Percentiles rank a stretch among this genome's conserved stretches.
These are phyloP conservation scores for Patella pellucida DNA, from an alignment of 2,888 invertebrate species.

Conservation along the genomic window DNA sequence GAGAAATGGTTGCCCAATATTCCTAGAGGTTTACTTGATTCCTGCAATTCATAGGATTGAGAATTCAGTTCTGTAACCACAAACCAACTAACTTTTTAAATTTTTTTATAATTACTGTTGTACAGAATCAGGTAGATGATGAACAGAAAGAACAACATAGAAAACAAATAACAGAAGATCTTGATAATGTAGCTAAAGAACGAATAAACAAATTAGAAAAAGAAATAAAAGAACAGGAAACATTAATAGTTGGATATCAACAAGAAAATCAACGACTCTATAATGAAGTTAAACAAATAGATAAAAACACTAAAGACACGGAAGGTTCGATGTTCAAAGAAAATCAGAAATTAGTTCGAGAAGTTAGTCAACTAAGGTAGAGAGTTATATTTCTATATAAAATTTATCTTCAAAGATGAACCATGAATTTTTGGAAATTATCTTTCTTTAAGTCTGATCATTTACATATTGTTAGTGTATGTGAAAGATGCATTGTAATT, in stretches of 20 bases:
- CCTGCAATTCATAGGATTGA: too few relatives aligned
- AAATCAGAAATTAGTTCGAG: conserved; percentile 62
- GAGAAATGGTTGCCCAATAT: too few relatives aligned
- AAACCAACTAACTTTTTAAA: too few relatives aligned
- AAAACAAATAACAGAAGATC: conserved; percentile 26
- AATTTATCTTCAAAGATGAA: too few relatives aligned
- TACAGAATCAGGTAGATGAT: not conserved
- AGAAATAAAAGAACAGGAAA: conserved; percentile 67
- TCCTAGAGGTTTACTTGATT: too few relatives aligned
- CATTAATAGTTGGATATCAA: conserved; percentile 65
- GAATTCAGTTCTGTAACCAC: too few relatives aligned
- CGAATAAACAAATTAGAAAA: conserved; percentile 58
- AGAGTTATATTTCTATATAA: too few relatives aligned
- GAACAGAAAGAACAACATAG: not conserved
- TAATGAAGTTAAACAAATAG: conserved; percentile 62
- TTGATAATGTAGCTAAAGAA: conserved; percentile 48
- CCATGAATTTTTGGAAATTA: too few relatives aligned
- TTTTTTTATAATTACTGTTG: too few relatives aligned
- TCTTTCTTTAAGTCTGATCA: too few relatives aligned
- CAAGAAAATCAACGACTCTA: conserved; percentile 68
- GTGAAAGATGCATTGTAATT: too few relatives aligned
- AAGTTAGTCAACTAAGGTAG: conserved; percentile 62
- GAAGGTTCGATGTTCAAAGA: conserved; percentile 68
- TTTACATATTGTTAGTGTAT: too few relatives aligned
- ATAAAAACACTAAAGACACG: conserved; percentile 57